Conservation (phyloP, 2,113 vertebrate species). For the Psephotus haematonotus region DNA sequence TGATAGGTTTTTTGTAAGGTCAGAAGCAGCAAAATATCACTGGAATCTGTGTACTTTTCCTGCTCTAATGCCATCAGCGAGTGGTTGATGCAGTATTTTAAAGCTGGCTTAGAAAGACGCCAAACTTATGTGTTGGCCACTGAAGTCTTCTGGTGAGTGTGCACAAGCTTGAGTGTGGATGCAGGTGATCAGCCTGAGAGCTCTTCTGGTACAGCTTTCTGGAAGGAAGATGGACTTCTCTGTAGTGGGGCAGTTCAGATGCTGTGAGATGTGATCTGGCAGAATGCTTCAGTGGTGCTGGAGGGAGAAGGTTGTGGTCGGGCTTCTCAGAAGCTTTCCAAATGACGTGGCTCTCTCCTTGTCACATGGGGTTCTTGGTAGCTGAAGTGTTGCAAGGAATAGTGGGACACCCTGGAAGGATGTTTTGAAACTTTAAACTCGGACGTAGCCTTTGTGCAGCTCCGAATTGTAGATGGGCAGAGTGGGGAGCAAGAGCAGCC, state of each 20-base stretch:
- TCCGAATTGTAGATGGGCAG: background rate
- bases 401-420: background rate
- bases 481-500: background rate
- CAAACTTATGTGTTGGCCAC: background rate
- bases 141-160: background rate
- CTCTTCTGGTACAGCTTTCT: background rate
- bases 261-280: background rate
- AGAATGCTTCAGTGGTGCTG: background rate
- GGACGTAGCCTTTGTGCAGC: background rate
- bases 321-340: background rate
- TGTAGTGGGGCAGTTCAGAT: background rate
- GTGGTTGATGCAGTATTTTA: background rate
- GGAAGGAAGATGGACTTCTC: background rate
- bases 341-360: background rate
- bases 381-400: background rate
- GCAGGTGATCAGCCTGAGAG: background rate
- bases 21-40: background rate
- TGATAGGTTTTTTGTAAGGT: background rate
- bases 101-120: background rate
- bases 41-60: background rate
- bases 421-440: background rate
- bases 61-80: fast-evolving
- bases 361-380: background rate
- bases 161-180: background rate
- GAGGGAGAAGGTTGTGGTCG: background rate